phyloP scores from a whole-genome alignment of 2,113 vertebrate genomes.

The Peromyscus californicus region DNA sequence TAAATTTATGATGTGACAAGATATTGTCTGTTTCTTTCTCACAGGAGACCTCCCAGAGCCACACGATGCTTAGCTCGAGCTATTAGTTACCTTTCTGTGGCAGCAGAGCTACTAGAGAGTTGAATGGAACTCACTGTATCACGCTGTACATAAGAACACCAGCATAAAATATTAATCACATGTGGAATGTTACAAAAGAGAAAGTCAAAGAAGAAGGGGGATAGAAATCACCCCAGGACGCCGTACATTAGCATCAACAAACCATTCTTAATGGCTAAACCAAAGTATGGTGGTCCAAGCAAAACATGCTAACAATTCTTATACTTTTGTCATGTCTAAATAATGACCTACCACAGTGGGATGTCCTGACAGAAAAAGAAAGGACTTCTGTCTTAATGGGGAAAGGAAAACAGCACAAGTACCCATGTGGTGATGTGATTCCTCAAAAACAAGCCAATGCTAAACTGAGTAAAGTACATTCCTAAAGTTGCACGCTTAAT shows the following conservation, averaged over 20 bases:
- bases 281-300: conserved; percentile 76
- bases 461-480: conserved; percentile 50
- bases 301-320: conserved; percentile 81
- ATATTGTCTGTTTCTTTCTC: conserved; percentile 82
- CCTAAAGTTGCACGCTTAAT: conserved; percentile 30
- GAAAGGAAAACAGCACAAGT: conserved; percentile 50
- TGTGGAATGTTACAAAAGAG: conserved; percentile 85
- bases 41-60: conserved; percentile 77
- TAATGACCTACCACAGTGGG: conserved; percentile 85
- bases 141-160: conserved; percentile 81
- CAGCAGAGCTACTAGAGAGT: conserved; percentile 74
- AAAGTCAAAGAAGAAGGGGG: conserved; percentile 73
- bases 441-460: conserved; percentile 68
- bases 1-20: conserved; percentile 86
- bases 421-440: conserved; percentile 27
- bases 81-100: conserved; percentile 83
- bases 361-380: conserved; percentile 77
- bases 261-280: conserved; percentile 74
- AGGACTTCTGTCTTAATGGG: conserved; percentile 59
- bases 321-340: conserved; percentile 82
- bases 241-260: conserved; percentile 84
- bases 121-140: conserved; percentile 73
- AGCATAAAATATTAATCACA: conserved; percentile 88
- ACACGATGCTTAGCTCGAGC: conserved; percentile 71
- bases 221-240: conserved; percentile 72